phyloP scores from a whole-genome alignment of 2,888 invertebrate genomes.

The Salticus scenicus region DNA sequence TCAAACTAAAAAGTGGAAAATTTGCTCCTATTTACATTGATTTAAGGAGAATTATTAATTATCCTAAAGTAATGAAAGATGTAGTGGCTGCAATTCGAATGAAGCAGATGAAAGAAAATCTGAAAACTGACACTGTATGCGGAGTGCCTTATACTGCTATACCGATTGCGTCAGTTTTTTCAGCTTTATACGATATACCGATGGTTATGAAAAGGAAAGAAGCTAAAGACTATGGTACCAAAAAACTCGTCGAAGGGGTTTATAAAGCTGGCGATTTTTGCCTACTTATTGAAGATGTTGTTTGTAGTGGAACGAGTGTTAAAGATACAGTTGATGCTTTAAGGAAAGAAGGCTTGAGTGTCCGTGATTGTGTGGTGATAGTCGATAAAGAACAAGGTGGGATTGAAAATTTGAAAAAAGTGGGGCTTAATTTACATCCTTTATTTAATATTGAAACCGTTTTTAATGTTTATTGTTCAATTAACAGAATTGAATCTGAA shows the following conservation, averaged over 20 bases:
- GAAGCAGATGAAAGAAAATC: slow-evolving; percentile 74
- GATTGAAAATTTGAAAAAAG: slow-evolving; percentile 81
- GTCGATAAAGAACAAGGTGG: slow-evolving; percentile 96
- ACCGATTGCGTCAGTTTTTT: slow-evolving; percentile 91
- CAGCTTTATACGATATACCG: slow-evolving; percentile 83
- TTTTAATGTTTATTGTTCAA: not conserved
- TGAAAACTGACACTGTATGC: slow-evolving; percentile 82
- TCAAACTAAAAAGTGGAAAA: slow-evolving; percentile 92
- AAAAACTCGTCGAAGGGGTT: slow-evolving; percentile 93
- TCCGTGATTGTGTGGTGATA: slow-evolving; percentile 88
- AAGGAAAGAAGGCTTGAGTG: slow-evolving; percentile 78
- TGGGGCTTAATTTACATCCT: slow-evolving; percentile 82
- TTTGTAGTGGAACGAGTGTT: slow-evolving; percentile 90
- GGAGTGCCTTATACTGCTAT: slow-evolving; percentile 98
- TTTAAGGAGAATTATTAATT: slow-evolving; percentile 91
- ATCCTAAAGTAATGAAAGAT: slow-evolving; percentile 90
- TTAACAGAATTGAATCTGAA: not conserved
- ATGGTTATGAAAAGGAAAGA: slow-evolving; percentile 96
- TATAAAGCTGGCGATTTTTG: slow-evolving; percentile 84
- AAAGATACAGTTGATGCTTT: slow-evolving; percentile 88
- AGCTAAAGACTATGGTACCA: slow-evolving; percentile 95
- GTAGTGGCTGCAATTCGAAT: slow-evolving; percentile 78
- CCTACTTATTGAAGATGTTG: slow-evolving; percentile 94
- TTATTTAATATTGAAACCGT: slow-evolving; percentile 27
- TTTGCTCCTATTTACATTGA: slow-evolving; percentile 97